A percentile compares a stretch with the other conserved stretches of the same genome.
Conservation (phyloP, 2,113 vertebrate species). For the Triplophysa siluroides region DNA sequence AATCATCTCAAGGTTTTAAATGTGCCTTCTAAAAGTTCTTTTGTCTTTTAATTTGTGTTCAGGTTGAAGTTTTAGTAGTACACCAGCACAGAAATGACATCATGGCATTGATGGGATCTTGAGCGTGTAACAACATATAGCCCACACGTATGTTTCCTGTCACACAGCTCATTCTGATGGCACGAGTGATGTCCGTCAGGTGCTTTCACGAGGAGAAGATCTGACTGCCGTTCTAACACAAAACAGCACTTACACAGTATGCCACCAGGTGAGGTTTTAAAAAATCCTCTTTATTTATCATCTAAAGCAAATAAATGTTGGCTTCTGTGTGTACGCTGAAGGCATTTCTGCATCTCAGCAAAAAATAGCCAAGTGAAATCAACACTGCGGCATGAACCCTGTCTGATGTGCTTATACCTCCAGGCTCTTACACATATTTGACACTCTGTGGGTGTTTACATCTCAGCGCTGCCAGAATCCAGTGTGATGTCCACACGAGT, state of each 20-base stretch:
- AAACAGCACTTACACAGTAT: background rate
- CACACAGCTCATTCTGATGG: too few relatives aligned
- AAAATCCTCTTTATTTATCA: background rate
- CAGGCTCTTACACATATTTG: constrained; percentile 33
- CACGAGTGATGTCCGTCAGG: too few relatives aligned
- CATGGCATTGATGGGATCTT: too few relatives aligned
- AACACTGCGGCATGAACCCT: constrained; percentile 18
- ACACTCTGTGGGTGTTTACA: constrained; percentile 28
- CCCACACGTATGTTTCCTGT: too few relatives aligned
- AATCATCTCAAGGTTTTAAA: too few relatives aligned
- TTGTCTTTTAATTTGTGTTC: too few relatives aligned
- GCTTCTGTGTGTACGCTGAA: background rate
- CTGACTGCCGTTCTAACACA: background rate
- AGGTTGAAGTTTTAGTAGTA: too few relatives aligned
- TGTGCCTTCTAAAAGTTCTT: too few relatives aligned
- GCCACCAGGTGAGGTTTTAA: background rate
- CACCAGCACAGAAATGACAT: too few relatives aligned
- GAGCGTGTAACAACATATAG: too few relatives aligned
- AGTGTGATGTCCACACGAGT: constrained; percentile 31
- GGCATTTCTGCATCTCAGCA: constrained; percentile 1
- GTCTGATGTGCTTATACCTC: constrained; percentile 2
- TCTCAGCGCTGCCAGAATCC: constrained; percentile 22
- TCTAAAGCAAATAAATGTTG: background rate
- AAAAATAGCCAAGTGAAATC: background rate
- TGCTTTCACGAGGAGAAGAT: background rate